A percentile compares a stretch with the other conserved stretches of the same genome.
These are phyloP conservation scores for Lepilemur septentrionalis DNA, from an alignment of 2,797 vertebrate genomes.

Conservation along the genomic window DNA sequence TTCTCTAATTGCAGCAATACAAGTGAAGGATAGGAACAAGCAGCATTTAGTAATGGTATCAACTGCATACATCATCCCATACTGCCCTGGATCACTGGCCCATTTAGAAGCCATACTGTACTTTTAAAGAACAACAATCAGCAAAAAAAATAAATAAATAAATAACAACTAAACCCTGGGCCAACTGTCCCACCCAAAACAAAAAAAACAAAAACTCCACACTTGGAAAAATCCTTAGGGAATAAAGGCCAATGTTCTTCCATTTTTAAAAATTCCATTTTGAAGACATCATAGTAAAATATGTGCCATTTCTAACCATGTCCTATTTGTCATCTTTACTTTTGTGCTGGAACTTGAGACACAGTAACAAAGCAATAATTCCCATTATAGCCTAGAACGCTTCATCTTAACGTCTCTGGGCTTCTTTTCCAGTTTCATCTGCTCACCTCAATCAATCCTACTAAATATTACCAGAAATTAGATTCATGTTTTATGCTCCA, in stretches of 20 bases:
- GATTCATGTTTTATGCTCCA: slow-evolving; percentile 71
- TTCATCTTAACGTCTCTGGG: not conserved
- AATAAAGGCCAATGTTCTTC: not conserved
- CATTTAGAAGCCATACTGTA: slow-evolving; percentile 71
- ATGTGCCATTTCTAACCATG: slow-evolving; percentile 38
- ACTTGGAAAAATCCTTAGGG: not conserved
- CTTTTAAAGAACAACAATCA: slow-evolving; percentile 43
- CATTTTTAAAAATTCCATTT: slow-evolving; percentile 49
- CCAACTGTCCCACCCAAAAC: not conserved
- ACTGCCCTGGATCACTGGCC: not conserved
- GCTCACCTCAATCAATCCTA: slow-evolving; percentile 69
- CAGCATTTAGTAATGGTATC: slow-evolving; percentile 45
- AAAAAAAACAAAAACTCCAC: not conserved
- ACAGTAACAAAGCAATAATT: not conserved
- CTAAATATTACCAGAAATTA: slow-evolving; percentile 70
- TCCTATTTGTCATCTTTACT: not conserved
- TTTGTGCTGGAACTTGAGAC: slow-evolving; percentile 22
- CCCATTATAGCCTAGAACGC: not conserved
- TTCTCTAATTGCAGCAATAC: slow-evolving; percentile 69
- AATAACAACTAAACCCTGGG: not conserved
- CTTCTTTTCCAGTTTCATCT: not conserved
- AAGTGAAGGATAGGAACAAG: slow-evolving; percentile 32
- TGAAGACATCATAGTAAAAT: slow-evolving; percentile 42
- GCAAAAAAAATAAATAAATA: not conserved
- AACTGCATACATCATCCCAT: not conserved